Percentiles rank a stretch among this genome's conserved stretches.
Evolutionary conservation across 2,888 invertebrate genomes (phyloP).

Genomic region (Calephelis perditalis): DNA sequence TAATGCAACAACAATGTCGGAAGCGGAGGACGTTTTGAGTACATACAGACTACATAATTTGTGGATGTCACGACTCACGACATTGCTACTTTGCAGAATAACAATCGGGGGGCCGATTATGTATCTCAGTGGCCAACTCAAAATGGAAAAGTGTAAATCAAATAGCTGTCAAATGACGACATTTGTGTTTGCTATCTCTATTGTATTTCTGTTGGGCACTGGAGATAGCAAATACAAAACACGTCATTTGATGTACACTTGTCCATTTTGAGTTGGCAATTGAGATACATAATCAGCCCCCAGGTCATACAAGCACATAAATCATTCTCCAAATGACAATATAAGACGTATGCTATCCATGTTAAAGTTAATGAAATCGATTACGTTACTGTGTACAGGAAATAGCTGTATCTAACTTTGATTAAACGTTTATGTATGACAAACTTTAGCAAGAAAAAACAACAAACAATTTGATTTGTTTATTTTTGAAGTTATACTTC

Average conservation of each 20-base stretch:
- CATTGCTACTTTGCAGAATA: background rate
- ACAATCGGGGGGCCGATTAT: background rate
- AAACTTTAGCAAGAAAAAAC: too few relatives aligned
- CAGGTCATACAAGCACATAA: background rate
- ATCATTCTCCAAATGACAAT: slow-evolving; percentile 8
- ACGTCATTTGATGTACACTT: too few relatives aligned
- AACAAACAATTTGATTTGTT: too few relatives aligned
- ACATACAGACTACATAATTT: background rate
- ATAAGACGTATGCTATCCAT: background rate
- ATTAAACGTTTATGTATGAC: background rate
- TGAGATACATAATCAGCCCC: too few relatives aligned
- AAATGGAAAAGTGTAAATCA: too few relatives aligned
- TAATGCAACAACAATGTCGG: background rate
- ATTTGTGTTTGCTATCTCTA: too few relatives aligned
- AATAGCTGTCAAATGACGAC: too few relatives aligned
- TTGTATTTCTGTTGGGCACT: too few relatives aligned
- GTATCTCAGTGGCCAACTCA: too few relatives aligned
- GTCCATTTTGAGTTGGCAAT: too few relatives aligned
- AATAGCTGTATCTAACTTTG: background rate
- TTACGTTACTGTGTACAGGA: background rate
- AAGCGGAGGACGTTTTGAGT: background rate
- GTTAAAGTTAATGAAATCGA: slow-evolving; percentile 4
- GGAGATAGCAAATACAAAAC: too few relatives aligned
- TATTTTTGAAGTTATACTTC: too few relatives aligned
- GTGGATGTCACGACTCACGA: background rate